Percentiles rank a stretch among this genome's conserved stretches.
phyloP scores from a whole-genome alignment of 2,113 vertebrate genomes.

The Dasypus novemcinctus region DNA sequence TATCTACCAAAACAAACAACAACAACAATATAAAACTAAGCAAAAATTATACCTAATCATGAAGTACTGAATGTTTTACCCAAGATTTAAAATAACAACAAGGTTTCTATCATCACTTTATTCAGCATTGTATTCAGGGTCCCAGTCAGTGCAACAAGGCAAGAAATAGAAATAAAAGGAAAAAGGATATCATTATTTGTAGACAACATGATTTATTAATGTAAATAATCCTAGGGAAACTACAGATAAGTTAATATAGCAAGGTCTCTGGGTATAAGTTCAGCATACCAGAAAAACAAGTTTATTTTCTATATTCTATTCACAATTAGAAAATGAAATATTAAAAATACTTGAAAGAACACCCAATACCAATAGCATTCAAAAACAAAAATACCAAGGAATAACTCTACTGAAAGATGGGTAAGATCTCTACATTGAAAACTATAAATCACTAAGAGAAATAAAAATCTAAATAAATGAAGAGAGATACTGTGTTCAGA shows the following conservation, averaged over 20 bases:
- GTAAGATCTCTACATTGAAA: not conserved
- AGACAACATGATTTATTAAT: not conserved
- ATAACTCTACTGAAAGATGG: not conserved
- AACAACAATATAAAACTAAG: not conserved
- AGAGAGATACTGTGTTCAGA: not conserved
- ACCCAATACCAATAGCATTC: not conserved
- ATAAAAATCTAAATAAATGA: not conserved
- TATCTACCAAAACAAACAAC: not conserved
- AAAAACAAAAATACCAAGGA: constrained; percentile 15
- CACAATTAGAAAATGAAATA: not conserved
- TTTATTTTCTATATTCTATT: not conserved
- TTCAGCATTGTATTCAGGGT: not conserved
- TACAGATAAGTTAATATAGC: not conserved
- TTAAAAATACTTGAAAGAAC: not conserved
- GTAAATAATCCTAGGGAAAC: not conserved
- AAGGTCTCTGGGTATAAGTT: not conserved
- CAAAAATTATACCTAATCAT: not conserved
- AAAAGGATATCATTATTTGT: not conserved
- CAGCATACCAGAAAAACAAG: not conserved
- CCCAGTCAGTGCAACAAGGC: not conserved
- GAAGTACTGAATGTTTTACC: not conserved
- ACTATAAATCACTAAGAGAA: constrained; percentile 12
- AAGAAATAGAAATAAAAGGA: not conserved
- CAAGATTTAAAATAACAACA: constrained; percentile 6
- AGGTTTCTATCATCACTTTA: not conserved